Evolutionary conservation across 2,888 invertebrate genomes (phyloP), one percentile per base, ranked within the genome.

Genomic region (Tipula confusa): DNA sequence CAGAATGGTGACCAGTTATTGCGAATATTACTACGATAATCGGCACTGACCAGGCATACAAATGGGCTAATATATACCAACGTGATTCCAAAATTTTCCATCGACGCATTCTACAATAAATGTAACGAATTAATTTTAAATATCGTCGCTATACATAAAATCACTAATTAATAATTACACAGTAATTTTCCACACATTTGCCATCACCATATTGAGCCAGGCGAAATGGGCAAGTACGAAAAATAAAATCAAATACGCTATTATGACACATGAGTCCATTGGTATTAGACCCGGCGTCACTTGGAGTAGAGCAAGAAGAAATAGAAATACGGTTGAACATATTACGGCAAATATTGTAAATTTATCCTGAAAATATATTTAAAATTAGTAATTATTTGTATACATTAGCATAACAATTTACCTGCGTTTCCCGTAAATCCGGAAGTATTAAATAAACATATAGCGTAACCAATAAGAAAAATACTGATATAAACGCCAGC

Each of bases 151-250:
- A 29, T 36, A 82, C 24, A 24, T 33, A 33, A 33, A 33, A 33
- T 3, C 6, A 18, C 1, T 64, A 36, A 36, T 38, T 28, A 83
- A 83, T 86, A 91, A 93, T 92, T 89, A 94, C 94, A 92, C 90
- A 1, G 92, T 92, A 13, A 91, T 90, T 86, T 92, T 91, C 91
- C 92, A 94, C 83, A 94, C 91, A 87, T 94, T 94, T 85, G 94
- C 92, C 43, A 93, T 91, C 29, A 93, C 91, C 5, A 93, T 90
- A 86, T 93, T 94, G 88, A 94, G 89, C 94, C 94, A 94, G 87
- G 93, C 93, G 88, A 94, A 94, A n/a, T 93, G 91, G 1, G 92
- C 91, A 87, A 94, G 89, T 89, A 93, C 93, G 88, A 92, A 91
- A 85, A 91, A 91, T 86, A 93, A 93, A 7, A 92, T 89, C 11